Percentiles rank a stretch among this genome's conserved stretches.
These are phyloP conservation scores for Syrphus vitripennis DNA, from an alignment of 2,888 invertebrate genomes.

Conservation along the genomic window DNA sequence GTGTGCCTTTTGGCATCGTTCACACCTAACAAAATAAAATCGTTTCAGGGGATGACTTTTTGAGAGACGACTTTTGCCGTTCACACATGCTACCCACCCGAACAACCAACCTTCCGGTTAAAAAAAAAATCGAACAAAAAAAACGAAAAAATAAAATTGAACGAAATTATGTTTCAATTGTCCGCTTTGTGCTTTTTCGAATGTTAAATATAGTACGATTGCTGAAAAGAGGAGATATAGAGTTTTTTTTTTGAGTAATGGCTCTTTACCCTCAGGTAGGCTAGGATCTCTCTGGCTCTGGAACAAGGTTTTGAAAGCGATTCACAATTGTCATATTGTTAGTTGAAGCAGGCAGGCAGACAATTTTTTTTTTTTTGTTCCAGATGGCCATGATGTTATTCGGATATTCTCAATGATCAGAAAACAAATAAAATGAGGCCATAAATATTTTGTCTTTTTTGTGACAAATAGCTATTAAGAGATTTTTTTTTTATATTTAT, in stretches of 20 bases:
- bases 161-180: constrained; percentile 53
- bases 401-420: not conserved
- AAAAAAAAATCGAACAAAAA: too few relatives aligned
- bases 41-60: constrained; percentile 16
- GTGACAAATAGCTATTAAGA: not conserved
- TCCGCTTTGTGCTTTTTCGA: constrained; percentile 14
- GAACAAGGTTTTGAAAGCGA: not conserved
- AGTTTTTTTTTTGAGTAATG: constrained; percentile 17
- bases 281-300: not conserved
- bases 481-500: not conserved
- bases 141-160: not conserved
- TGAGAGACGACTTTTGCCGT: constrained; percentile 17
- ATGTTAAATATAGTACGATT: constrained; percentile 16
- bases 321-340: constrained; percentile 14
- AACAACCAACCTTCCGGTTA: not conserved
- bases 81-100: constrained; percentile 26
- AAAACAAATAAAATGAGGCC: not conserved
- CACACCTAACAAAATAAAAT: constrained; percentile 46
- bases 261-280: not conserved
- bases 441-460: constrained; percentile 6
- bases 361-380: not conserved
- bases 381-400: constrained; percentile 5
- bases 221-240: not conserved
- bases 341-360: not conserved
- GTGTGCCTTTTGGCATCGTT: constrained; percentile 54